Evolutionary conservation across 2,797 vertebrate genomes (phyloP), one percentile per base, ranked within the genome.

Genomic region (Dermochelys coriacea): DNA sequence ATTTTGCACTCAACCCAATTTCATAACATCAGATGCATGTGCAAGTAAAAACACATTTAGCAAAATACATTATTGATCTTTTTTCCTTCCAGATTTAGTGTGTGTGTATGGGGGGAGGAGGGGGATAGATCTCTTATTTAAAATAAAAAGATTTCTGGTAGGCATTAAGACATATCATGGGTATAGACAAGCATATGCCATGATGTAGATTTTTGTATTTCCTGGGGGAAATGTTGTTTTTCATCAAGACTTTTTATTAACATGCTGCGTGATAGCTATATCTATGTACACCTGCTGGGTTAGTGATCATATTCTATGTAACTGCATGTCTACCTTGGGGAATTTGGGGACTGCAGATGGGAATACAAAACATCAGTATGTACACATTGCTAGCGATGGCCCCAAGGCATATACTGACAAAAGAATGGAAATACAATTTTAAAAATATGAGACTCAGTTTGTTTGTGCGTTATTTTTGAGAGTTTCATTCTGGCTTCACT

Each of bases 41-140:
- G 88, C 94, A 93, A 10, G 78, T 88, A 87, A 89, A 18, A 93
- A 89, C 3, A 37, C 18, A 82, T 54, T 80, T 85, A 85, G 15
- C 27, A 84, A 51, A 68, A 80, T 4, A 2, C 15, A 3, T 12
- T 79, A 85, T 12, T 74, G 50, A 52, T 82, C 82, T 18, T 86
- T 94, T 25, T 85, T 88, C 6, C 6, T 93, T 90, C 6, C 19
- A 86, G n/a, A 80, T 94, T 90, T 49, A 90, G 25, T 34, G 49
- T 18, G 52, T 15, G 51, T 5, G 50, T 47, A 41, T 41, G 49
- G 49, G 49, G 49, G 51, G 16, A 4, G 6, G 91, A 14, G 4
- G 64, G 75, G 82, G 85, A 15, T 1, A 80, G 0, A n/a, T 57
- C 88, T 1, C 4, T 87, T n/a, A 9, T n/a, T 89, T 86, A 59